phyloP scores from a whole-genome alignment of 92 coral and sea anemone genomes.

The Siderastrea siderea region DNA sequence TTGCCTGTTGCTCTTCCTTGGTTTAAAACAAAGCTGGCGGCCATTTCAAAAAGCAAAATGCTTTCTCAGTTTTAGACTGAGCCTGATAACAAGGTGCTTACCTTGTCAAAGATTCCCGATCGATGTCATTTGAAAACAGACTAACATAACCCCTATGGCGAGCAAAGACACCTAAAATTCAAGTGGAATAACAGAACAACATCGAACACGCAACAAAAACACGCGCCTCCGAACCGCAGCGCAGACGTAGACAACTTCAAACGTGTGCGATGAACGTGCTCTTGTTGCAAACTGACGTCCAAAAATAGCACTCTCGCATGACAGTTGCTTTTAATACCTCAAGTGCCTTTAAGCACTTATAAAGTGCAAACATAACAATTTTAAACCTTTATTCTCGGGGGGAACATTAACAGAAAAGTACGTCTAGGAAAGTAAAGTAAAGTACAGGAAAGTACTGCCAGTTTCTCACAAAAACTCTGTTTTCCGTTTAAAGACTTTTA shows the following conservation, averaged over 20 bases:
- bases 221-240: background rate
- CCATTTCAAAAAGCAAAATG: background rate
- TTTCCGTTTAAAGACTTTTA: no score
- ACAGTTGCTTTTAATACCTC: background rate
- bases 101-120: background rate
- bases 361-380: no score
- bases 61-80: background rate
- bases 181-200: background rate
- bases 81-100: background rate
- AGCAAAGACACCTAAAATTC: background rate
- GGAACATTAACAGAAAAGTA: no score
- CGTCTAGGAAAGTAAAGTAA: no score
- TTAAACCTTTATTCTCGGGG: no score
- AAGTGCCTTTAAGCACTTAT: no score
- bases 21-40: background rate
- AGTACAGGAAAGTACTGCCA: no score
- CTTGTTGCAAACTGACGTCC: background rate
- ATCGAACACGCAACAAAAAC: constrained; percentile 1
- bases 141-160: background rate
- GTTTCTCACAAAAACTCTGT: no score
- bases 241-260: background rate
- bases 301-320: background rate
- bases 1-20: background rate
- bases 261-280: constrained; percentile 2
- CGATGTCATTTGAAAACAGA: background rate